These are phyloP conservation scores for Porites australiensis DNA, from an alignment of 64 coral and sea anemone species.

Conservation along the genomic window DNA sequence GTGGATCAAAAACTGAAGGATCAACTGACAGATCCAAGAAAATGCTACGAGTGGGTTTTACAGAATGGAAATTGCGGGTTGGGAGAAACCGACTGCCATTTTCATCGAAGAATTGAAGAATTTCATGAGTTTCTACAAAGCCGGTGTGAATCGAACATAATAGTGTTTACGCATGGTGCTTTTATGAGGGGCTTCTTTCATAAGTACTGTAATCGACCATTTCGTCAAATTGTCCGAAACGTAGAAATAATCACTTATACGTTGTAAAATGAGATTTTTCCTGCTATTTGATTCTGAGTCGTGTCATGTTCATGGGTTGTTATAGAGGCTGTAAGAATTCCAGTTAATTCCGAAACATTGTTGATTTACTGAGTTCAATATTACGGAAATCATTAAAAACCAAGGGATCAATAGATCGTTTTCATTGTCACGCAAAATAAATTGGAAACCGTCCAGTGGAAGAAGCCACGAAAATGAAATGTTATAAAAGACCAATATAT, in stretches of 20 bases:
- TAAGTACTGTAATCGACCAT: slow-evolving; percentile 6
- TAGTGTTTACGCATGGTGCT: slow-evolving; percentile 63
- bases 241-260: neutral
- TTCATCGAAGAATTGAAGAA: slow-evolving; percentile 16
- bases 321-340: no score
- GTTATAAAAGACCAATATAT: no score
- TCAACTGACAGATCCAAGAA: slow-evolving; percentile 36
- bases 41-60: slow-evolving; percentile 35
- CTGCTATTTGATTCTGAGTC: no score
- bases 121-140: slow-evolving; percentile 60
- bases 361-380: no score
- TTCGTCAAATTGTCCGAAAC: neutral
- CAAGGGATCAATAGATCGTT: no score
- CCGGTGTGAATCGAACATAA: slow-evolving; percentile 45
- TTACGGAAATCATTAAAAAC: no score
- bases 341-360: no score
- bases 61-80: neutral
- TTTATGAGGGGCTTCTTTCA: slow-evolving; percentile 46
- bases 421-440: no score
- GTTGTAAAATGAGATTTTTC: no score
- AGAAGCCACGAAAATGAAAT: no score
- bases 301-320: no score
- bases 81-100: slow-evolving; percentile 31
- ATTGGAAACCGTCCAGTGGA: no score
- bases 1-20: slow-evolving; percentile 16